A percentile compares a stretch with the other conserved stretches of the same genome.
phyloP scores from a whole-genome alignment of 1,140 invertebrate species.

The Drosophila lacteicornis region DNA sequence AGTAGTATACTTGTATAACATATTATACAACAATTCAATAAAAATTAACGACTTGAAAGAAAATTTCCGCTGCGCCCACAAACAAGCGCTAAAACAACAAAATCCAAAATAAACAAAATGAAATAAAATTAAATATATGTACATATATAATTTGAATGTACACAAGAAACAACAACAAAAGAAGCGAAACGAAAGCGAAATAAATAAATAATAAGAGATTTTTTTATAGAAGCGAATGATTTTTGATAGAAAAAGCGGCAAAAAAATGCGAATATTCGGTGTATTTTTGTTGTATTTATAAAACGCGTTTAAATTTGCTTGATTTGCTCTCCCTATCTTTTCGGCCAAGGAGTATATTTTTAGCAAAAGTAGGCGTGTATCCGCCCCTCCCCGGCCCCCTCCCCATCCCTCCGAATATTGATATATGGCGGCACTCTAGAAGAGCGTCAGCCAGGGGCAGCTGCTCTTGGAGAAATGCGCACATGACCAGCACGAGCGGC shows the following conservation, averaged over 20 bases:
- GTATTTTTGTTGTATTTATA: slow-evolving; percentile 66
- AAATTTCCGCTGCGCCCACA: slow-evolving; percentile 69
- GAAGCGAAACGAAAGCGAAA: slow-evolving; percentile 25
- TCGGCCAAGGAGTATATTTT: slow-evolving; percentile 48
- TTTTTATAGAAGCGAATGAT: slow-evolving; percentile 27
- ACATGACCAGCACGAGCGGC: slow-evolving; percentile 56
- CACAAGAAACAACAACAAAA: slow-evolving; percentile 19
- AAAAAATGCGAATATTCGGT: slow-evolving; percentile 23
- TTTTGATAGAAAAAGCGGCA: slow-evolving; percentile 13
- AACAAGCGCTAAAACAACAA: slow-evolving; percentile 38
- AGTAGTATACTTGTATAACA: slow-evolving; percentile 46
- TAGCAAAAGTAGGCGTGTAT: slow-evolving; percentile 65
- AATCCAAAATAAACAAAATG: slow-evolving; percentile 57
- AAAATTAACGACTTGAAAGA: slow-evolving; percentile 70
- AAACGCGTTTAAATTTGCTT: slow-evolving; percentile 59
- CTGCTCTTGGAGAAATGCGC: slow-evolving; percentile 53
- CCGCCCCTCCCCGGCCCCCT: slow-evolving; percentile 13
- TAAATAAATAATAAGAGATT: slow-evolving; percentile 44
- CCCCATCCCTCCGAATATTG: slow-evolving; percentile 32
- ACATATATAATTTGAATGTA: slow-evolving; percentile 33
- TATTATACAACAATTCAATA: slow-evolving; percentile 72
- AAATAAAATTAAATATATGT: slow-evolving; percentile 45
- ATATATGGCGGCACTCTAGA: slow-evolving; percentile 59
- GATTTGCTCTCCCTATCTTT: slow-evolving; percentile 34
- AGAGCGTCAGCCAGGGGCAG: slow-evolving; percentile 26